A percentile compares a stretch with the other conserved stretches of the same genome.
phyloP scores from a whole-genome alignment of 2,888 invertebrate genomes.

The Melanargia galathea region DNA sequence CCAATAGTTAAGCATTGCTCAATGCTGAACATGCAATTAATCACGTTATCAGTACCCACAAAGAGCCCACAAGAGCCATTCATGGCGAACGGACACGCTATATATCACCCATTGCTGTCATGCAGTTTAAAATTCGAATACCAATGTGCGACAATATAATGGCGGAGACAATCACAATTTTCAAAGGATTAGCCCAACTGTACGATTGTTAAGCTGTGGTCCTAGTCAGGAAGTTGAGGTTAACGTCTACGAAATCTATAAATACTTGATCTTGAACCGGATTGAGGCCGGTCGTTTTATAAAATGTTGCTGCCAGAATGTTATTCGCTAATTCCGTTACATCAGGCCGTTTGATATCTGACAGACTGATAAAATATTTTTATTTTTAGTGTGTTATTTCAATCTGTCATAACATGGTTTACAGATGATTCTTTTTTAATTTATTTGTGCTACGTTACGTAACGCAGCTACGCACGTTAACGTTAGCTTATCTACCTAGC shows the following conservation, averaged over 20 bases:
- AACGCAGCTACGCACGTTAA: too few relatives aligned
- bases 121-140: too few relatives aligned
- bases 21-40: too few relatives aligned
- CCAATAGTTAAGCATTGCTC: neutral
- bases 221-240: conserved; percentile 32
- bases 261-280: conserved; percentile 43
- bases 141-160: too few relatives aligned
- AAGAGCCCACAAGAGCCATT: neutral
- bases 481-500: too few relatives aligned
- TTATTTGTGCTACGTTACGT: too few relatives aligned
- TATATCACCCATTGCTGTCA: too few relatives aligned
- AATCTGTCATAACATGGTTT: neutral
- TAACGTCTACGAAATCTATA: conserved; percentile 28
- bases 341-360: conserved; percentile 15
- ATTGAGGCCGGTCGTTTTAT: conserved; percentile 37
- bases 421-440: neutral
- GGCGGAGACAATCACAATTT: too few relatives aligned
- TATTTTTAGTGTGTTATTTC: conserved; percentile 9
- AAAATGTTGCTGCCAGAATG: conserved; percentile 17
- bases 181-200: neutral
- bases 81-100: too few relatives aligned
- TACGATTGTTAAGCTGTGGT: neutral
- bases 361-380: conserved; percentile 5
- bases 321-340: conserved; percentile 13
- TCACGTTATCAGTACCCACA: too few relatives aligned